These are phyloP conservation scores for Hyperoodon ampullatus DNA, from an alignment of 2,113 vertebrate species.

Conservation along the genomic window DNA sequence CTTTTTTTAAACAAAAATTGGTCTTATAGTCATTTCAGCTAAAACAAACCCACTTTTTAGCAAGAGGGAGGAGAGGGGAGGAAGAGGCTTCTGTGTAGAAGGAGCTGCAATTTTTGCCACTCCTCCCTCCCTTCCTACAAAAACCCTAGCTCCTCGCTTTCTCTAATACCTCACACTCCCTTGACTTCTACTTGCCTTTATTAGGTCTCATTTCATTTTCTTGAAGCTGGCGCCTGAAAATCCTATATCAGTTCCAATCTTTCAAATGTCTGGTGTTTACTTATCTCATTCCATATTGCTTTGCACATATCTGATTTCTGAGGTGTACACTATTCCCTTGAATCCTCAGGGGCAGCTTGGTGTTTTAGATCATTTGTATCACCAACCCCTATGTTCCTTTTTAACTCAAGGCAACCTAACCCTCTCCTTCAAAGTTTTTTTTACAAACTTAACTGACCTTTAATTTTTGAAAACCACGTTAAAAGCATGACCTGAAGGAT, in stretches of 20 bases:
- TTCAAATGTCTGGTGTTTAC: neutral
- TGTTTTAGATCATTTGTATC: neutral
- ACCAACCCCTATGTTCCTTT: neutral
- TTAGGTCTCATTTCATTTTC: constrained; percentile 54
- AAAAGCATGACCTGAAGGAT: neutral
- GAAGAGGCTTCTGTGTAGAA: neutral
- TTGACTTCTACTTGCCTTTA: neutral
- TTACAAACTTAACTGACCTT: constrained; percentile 37
- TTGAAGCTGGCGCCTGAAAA: constrained; percentile 35
- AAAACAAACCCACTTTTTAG: constrained; percentile 6
- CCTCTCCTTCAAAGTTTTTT: neutral
- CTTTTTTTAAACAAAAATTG: neutral
- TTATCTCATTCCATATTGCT: neutral
- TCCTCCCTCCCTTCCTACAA: neutral
- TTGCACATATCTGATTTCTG: constrained; percentile 30
- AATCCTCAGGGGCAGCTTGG: neutral
- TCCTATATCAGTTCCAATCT: neutral
- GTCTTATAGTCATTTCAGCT: neutral
- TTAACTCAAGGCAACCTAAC: constrained; percentile 19
- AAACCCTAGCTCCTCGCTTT: neutral
- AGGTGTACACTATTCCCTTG: neutral
- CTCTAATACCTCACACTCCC: neutral
- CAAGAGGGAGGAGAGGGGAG: neutral
- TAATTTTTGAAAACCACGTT: constrained; percentile 58
- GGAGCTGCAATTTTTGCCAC: neutral